Evolutionary conservation across 2,888 invertebrate genomes (phyloP).

Genomic region (Drosophila phalerata): DNA sequence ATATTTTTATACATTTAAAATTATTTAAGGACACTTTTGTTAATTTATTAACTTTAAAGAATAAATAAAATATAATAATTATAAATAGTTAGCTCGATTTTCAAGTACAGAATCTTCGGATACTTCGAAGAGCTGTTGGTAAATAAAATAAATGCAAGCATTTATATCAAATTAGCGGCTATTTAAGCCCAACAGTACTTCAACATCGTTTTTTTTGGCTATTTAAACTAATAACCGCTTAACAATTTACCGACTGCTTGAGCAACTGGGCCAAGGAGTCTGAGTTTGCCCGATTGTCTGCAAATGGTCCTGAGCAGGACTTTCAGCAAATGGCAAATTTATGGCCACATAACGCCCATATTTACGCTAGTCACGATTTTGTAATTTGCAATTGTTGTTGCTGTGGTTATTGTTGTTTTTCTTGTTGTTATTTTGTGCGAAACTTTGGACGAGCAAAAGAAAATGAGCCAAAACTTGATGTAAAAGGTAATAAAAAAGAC

Average conservation of each 20-base stretch:
- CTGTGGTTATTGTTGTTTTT: slow-evolving; percentile 35
- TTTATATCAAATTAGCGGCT: slow-evolving; percentile 55
- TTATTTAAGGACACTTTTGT: background rate
- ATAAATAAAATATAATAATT: background rate
- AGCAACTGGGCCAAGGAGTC: slow-evolving; percentile 22
- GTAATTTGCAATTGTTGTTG: slow-evolving; percentile 74
- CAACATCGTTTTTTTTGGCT: slow-evolving; percentile 31
- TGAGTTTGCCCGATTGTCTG: slow-evolving; percentile 22
- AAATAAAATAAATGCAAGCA: slow-evolving; percentile 2
- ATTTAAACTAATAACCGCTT: slow-evolving; percentile 74
- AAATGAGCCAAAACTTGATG: slow-evolving; percentile 62
- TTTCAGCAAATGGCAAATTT: slow-evolving; percentile 66
- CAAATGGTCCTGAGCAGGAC: slow-evolving; percentile 32
- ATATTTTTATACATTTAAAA: too few species aligned
- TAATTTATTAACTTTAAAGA: background rate
- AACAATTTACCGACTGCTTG: slow-evolving; percentile 46
- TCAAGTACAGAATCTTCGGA: background rate
- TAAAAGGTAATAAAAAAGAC: slow-evolving; percentile 67
- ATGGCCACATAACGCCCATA: slow-evolving; percentile 68
- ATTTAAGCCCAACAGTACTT: slow-evolving; percentile 38
- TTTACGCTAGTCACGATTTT: slow-evolving; percentile 81
- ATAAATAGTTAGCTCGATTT: background rate
- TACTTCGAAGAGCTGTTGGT: background rate
- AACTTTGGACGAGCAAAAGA: slow-evolving; percentile 20
- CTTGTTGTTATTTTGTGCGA: slow-evolving; percentile 28